Conservation (phyloP, 2,888 invertebrate genomes). For the Xestia sexstrigata region DNA sequence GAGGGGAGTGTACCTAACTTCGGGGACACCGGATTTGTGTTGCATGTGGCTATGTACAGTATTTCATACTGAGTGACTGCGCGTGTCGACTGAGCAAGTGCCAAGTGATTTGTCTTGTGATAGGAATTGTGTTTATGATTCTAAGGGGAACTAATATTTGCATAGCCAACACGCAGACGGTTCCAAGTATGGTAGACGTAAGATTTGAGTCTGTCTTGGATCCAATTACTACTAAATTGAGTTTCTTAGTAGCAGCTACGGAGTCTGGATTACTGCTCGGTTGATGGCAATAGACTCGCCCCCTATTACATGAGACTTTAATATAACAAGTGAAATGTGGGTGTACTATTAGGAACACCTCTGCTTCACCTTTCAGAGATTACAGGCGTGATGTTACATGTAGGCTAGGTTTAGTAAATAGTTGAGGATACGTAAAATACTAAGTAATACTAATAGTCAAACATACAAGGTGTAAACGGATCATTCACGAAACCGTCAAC, state of each 20-base stretch:
- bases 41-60: conserved; percentile 17
- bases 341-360: not conserved
- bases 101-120: conserved; percentile 46
- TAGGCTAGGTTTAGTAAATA: not conserved
- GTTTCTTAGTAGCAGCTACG: not conserved
- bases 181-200: conserved; percentile 7
- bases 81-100: conserved; percentile 28
- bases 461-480: not conserved
- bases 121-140: conserved; percentile 31
- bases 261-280: not conserved
- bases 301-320: not conserved
- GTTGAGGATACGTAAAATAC: not conserved
- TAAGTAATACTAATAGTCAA: not conserved
- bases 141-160: conserved; percentile 27
- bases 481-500: no score
- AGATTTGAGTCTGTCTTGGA: conserved; percentile 21
- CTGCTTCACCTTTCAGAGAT: not conserved
- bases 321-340: not conserved
- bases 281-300: not conserved
- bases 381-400: not conserved
- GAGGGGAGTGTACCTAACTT: conserved; percentile 52
- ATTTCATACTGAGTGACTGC: conserved; percentile 44
- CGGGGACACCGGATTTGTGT: conserved; percentile 28
- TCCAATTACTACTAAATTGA: not conserved
- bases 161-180: conserved; percentile 3